phyloP scores from a whole-genome alignment of 2,113 vertebrate species.

The Colinus virginianus region DNA sequence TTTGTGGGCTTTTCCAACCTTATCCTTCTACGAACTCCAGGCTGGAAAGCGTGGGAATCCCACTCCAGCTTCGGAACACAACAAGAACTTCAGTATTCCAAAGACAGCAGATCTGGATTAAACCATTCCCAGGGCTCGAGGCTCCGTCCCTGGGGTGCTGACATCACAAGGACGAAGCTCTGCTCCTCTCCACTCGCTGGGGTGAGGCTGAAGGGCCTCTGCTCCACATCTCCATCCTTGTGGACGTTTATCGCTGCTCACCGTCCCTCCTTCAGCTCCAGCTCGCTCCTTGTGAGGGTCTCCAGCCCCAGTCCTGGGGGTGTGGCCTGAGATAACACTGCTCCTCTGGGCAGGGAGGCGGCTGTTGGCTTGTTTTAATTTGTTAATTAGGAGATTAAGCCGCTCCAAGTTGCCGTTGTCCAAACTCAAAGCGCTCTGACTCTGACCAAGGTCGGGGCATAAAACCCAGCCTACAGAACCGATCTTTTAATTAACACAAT shows the following conservation, averaged over 20 bases:
- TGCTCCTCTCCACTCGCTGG: not conserved
- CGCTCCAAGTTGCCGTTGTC: not conserved
- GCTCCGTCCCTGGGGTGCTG: not conserved
- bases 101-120: not conserved
- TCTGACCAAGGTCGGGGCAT: not conserved
- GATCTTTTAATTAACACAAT: not conserved
- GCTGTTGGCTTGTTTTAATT: not conserved
- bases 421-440: not conserved
- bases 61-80: too few relatives aligned
- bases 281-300: not conserved
- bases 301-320: not conserved
- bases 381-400: not conserved
- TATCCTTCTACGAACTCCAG: not conserved
- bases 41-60: rapidly evolving
- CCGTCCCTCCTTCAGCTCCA: too few relatives aligned
- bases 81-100: not conserved
- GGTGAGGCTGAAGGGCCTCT: not conserved
- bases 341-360: not conserved
- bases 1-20: too few relatives aligned
- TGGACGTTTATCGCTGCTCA: not conserved
- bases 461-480: not conserved
- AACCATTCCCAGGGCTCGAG: not conserved
- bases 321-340: rapidly evolving
- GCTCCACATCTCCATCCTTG: not conserved
- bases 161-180: not conserved